Conservation (phyloP, 2,797 vertebrate genomes). For the Tinamus major region DNA sequence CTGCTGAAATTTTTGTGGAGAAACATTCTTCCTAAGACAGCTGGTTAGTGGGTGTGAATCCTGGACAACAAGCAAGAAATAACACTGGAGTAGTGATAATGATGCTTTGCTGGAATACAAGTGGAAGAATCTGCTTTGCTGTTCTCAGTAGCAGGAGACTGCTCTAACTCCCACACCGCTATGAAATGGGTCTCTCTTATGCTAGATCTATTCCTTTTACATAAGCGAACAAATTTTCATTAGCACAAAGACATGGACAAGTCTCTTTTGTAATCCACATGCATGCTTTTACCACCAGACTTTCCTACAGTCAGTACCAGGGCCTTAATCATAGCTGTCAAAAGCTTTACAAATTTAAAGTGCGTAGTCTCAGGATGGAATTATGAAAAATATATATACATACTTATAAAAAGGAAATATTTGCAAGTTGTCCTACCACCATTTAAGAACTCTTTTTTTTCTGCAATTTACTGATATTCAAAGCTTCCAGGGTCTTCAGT, state of each 20-base stretch:
- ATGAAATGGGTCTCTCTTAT: not conserved
- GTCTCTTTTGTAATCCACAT: not conserved
- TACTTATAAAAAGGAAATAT: not conserved
- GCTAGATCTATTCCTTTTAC: not conserved
- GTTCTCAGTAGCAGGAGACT: not conserved
- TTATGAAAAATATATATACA: not conserved
- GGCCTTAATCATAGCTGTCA: not conserved
- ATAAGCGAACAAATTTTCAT: not conserved
- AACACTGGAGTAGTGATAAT: not conserved
- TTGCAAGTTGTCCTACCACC: not conserved
- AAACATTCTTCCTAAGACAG: slow-evolving; percentile 36
- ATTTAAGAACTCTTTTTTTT: not conserved
- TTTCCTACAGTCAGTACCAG: not conserved
- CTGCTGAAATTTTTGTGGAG: not conserved
- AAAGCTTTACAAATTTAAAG: not conserved
- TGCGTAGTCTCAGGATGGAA: not conserved
- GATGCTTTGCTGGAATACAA: not conserved
- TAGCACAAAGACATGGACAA: not conserved
- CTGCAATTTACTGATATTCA: not conserved
- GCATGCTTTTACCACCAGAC: not conserved
- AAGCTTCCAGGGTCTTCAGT: not conserved
- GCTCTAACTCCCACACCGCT: not conserved
- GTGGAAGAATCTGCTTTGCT: slow-evolving; percentile 8
- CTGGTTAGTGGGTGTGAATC: slow-evolving; percentile 56
- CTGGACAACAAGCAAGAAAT: not conserved